Evolutionary conservation across 2,888 invertebrate genomes (phyloP), one percentile per base, ranked within the genome.

Genomic region (Microdon myrmicae): DNA sequence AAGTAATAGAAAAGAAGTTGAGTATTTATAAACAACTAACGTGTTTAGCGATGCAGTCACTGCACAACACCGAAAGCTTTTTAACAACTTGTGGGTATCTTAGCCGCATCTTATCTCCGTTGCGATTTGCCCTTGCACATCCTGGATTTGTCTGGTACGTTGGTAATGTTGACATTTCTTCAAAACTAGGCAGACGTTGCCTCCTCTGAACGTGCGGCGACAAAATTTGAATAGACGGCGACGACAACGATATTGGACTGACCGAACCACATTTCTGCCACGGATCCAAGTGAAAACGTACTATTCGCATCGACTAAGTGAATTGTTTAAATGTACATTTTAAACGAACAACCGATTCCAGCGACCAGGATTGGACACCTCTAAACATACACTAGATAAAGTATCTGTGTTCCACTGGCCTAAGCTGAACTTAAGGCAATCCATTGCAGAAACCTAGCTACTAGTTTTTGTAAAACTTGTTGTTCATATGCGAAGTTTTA

Each of bases 21-120:
- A n/a, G n/a, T n/a, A n/a, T n/a, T n/a, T n/a, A n/a, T 14, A 19
- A 55, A 12, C 1, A 43, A 53, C 59, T 55, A 71, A 85, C 87
- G 81, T 85, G 82, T 69, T 80, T 73, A 26, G 85, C 81, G 32
- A 86, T 80, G 47, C 83, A 76, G 71, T 84, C 82, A 73, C 86
- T 77, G 72, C 86, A 85, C 22, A 86, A 70, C 32, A 81, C 81
- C 67, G 83, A 83, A 17, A 85, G 74, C 4, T 76, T 75, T 28
- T 80, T 78, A 28, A 85, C 80, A 17, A 76, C 71, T 54, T 75
- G 71, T n/a, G 80, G 79, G 55, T 83, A 80, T 69, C 83, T 80
- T 66, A 73, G 74, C 55, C 78, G 75, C 54, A 72, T 68, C 66
- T 76, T 75, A 17, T 75, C 73, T 61, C 58, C 47, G 17, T 22